These are phyloP conservation scores for Ptyas mucosa DNA, from an alignment of 2,113 vertebrate genomes.

Conservation along the genomic window DNA sequence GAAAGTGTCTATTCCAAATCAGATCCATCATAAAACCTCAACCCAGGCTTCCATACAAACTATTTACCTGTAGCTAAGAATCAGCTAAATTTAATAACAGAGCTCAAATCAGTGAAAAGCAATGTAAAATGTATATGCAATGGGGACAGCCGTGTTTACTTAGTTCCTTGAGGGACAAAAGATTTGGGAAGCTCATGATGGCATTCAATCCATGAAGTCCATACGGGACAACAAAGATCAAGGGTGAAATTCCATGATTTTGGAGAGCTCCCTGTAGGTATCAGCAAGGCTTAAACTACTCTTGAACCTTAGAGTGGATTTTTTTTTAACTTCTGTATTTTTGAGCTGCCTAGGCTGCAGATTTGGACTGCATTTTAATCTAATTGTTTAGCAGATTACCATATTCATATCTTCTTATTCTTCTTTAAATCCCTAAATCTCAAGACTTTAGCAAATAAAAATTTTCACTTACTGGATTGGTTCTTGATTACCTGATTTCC, in stretches of 20 bases:
- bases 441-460: neutral
- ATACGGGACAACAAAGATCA: neutral
- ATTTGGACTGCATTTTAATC: neutral
- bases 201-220: neutral
- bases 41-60: neutral
- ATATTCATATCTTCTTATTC: neutral
- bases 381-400: neutral
- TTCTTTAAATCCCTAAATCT: neutral
- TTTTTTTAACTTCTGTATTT: neutral
- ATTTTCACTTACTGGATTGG: neutral
- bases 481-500: neutral
- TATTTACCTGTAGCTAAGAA: neutral
- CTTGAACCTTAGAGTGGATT: neutral
- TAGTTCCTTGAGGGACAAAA: neutral
- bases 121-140: neutral
- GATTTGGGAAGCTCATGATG: neutral
- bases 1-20: constrained; percentile 18
- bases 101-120: neutral
- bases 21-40: constrained; percentile 14
- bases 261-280: neutral
- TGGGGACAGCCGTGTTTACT: neutral
- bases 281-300: neutral
- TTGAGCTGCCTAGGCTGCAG: neutral
- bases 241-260: neutral
- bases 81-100: neutral